phyloP scores from a whole-genome alignment of 2,888 invertebrate species.

The Prostheceraeus crozeri region DNA sequence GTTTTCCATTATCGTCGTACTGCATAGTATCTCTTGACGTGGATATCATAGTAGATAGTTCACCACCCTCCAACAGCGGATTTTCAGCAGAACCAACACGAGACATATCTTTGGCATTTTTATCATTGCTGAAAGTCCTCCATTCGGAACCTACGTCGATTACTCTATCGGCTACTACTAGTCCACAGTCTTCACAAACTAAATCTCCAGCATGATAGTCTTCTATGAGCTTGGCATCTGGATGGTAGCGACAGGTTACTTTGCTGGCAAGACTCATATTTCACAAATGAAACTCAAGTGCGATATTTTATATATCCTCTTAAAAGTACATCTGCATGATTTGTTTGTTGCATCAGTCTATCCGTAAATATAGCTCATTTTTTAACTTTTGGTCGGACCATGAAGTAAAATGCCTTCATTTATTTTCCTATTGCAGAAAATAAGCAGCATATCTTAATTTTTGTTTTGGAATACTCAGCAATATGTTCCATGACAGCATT shows the following conservation, averaged over 20 bases:
- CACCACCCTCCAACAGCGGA: conserved; percentile 83
- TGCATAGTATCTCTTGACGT: conserved; percentile 54
- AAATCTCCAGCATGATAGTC: conserved; percentile 97
- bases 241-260: conserved; percentile 66
- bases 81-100: conserved; percentile 99
- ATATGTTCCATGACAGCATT: too few species aligned
- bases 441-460: too few species aligned
- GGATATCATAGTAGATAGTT: conserved; percentile 90
- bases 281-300: too few species aligned
- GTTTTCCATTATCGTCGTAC: conserved; percentile 50
- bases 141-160: conserved; percentile 99
- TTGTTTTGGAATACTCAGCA: too few species aligned
- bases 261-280: too few species aligned
- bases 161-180: conserved; percentile 97
- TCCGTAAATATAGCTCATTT: too few species aligned
- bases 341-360: too few species aligned
- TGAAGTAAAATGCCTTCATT: too few species aligned
- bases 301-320: too few species aligned
- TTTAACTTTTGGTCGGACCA: too few species aligned
- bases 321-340: too few species aligned
- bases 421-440: too few species aligned
- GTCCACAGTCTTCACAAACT: conserved; percentile 98
- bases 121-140: conserved; percentile 98
- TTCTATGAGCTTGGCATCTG: conserved; percentile 88
- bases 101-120: conserved; percentile 88